Conservation (phyloP, 2,888 invertebrate species). For the Drosophila lacicola region DNA sequence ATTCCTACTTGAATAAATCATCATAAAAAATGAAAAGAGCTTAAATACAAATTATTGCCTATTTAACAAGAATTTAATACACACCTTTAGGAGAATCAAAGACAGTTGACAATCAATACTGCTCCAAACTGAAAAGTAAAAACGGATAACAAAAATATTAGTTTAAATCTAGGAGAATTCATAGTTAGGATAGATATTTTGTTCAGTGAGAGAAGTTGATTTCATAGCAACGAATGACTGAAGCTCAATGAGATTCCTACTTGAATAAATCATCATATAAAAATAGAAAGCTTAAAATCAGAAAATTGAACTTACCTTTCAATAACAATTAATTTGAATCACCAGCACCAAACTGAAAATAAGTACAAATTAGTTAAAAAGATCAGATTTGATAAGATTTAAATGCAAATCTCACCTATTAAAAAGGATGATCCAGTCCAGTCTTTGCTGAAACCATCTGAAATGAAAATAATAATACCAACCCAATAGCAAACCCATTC, state of each 20-base stretch:
- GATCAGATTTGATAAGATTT: not conserved
- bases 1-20: constrained; percentile 75
- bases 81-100: too few relatives aligned
- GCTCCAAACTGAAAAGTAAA: too few relatives aligned
- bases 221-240: constrained; percentile 75
- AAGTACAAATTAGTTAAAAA: not conserved
- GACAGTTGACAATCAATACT: too few relatives aligned
- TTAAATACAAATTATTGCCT: too few relatives aligned
- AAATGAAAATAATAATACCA: constrained; percentile 24
- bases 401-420: constrained; percentile 38
- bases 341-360: too few relatives aligned
- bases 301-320: constrained; percentile 28
- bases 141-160: too few relatives aligned
- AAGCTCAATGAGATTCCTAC: constrained; percentile 82
- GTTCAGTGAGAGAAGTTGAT: constrained; percentile 62
- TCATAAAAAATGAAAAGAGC: constrained; percentile 28
- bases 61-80: too few relatives aligned
- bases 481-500: constrained; percentile 12
- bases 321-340: not conserved
- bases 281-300: not conserved
- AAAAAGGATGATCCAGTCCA: not conserved
- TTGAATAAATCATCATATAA: constrained; percentile 58
- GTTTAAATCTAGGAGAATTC: too few relatives aligned
- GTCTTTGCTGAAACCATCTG: constrained; percentile 4
- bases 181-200: too few relatives aligned